Percentiles rank a stretch among this genome's conserved stretches.
These are phyloP conservation scores for Bungarus multicinctus DNA, from an alignment of 2,113 vertebrate species.

Conservation along the genomic window DNA sequence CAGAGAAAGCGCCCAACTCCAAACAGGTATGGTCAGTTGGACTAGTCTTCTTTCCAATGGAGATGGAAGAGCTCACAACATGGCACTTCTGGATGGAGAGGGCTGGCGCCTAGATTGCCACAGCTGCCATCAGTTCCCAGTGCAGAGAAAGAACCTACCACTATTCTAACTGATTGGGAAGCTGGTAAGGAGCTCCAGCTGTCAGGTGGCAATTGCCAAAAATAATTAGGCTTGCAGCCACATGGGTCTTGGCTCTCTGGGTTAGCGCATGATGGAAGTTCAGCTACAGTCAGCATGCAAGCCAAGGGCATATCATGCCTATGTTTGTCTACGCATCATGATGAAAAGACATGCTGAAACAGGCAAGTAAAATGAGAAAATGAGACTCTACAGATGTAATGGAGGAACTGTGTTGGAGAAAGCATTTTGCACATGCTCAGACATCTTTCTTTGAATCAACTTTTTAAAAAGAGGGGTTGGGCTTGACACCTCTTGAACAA, in stretches of 20 bases:
- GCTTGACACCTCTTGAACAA: not conserved
- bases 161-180: not conserved
- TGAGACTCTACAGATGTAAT: not conserved
- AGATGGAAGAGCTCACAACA: not conserved
- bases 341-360: not conserved
- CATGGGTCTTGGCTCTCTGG: not conserved
- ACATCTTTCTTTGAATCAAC: not conserved
- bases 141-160: not conserved
- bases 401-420: not conserved
- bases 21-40: not conserved
- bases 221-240: slow-evolving; percentile 7
- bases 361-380: not conserved
- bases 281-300: not conserved
- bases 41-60: not conserved
- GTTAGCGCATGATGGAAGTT: not conserved
- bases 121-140: slow-evolving; percentile 10
- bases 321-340: not conserved
- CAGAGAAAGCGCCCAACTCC: not conserved
- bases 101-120: not conserved
- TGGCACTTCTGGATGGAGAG: not conserved
- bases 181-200: slow-evolving; percentile 3
- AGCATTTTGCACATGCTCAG: not conserved
- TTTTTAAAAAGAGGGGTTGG: not conserved
- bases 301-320: not conserved
- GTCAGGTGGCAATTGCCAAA: not conserved